phyloP scores from a whole-genome alignment of 2,113 vertebrate genomes.

The Channa maculata region DNA sequence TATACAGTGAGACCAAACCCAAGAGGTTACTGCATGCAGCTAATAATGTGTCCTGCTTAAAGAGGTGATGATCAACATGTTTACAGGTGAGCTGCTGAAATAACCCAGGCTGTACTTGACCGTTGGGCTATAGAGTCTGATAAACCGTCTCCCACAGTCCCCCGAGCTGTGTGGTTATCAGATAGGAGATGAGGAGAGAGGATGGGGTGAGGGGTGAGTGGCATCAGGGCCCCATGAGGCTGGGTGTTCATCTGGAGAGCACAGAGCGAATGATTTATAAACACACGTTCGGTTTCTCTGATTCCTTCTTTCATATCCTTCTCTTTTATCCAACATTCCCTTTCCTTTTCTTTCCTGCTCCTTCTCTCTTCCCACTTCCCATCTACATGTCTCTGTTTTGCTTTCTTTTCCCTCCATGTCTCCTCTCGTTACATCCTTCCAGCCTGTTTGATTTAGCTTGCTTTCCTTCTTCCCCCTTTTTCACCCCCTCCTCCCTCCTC shows the following conservation, averaged over 20 bases:
- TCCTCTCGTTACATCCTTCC: too few relatives aligned
- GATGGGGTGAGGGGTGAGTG: not conserved
- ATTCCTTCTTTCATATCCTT: not conserved
- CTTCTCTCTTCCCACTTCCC: not conserved
- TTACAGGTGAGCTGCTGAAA: not conserved
- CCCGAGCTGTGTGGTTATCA: slow-evolving; percentile 54
- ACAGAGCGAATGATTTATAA: slow-evolving; percentile 48
- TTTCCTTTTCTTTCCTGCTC: not conserved
- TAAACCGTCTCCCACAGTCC: slow-evolving; percentile 52
- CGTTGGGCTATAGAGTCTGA: slow-evolving; percentile 17
- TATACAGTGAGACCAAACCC: too few relatives aligned
- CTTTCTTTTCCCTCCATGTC: not conserved
- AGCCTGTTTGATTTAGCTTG: too few relatives aligned
- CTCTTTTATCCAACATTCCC: not conserved
- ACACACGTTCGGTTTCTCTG: slow-evolving; percentile 17
- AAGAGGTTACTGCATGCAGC: too few relatives aligned
- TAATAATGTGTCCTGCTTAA: too few relatives aligned
- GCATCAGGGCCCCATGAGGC: slow-evolving; percentile 66
- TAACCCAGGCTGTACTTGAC: too few relatives aligned
- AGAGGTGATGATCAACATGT: not conserved
- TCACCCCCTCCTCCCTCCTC: not conserved
- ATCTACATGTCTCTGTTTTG: too few relatives aligned
- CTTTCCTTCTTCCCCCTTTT: not conserved
- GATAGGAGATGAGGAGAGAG: slow-evolving; percentile 31
- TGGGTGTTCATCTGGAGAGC: slow-evolving; percentile 71